Conservation (phyloP, 2,113 vertebrate species). For the Gallinago media region DNA sequence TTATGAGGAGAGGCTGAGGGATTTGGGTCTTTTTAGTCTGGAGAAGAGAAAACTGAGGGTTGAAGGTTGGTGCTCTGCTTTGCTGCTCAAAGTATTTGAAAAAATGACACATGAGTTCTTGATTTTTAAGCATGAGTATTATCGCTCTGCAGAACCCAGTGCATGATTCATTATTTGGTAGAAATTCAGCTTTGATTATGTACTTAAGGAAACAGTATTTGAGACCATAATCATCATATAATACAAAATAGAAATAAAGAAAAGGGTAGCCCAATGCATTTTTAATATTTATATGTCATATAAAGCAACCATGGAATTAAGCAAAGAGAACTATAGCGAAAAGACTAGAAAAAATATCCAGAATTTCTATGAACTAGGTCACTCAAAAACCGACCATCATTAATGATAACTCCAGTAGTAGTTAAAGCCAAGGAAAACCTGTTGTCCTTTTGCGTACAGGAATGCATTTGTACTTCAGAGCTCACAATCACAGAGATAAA, state of each 20-base stretch:
- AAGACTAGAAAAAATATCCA: not conserved
- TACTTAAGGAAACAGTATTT: not conserved
- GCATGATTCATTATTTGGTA: not conserved
- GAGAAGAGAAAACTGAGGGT: too few relatives aligned
- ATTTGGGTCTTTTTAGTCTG: too few relatives aligned
- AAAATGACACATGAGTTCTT: not conserved
- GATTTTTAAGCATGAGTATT: not conserved
- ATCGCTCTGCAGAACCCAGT: not conserved
- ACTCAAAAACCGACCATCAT: not conserved
- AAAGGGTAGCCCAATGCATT: not conserved
- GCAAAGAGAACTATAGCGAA: not conserved
- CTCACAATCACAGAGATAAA: not conserved
- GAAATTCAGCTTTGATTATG: not conserved
- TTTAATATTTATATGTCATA: not conserved
- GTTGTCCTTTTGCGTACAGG: not conserved
- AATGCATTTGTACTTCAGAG: fast-evolving
- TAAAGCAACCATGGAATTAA: not conserved
- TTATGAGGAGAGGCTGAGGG: too few relatives aligned
- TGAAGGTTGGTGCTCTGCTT: not conserved
- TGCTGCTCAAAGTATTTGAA: not conserved
- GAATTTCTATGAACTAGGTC: not conserved
- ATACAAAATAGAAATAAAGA: not conserved
- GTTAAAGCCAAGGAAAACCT: not conserved
- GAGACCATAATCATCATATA: not conserved
- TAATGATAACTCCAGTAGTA: not conserved